Evolutionary conservation across 2,888 invertebrate species (phyloP).

Genomic region (Charanyca ferruginea): DNA sequence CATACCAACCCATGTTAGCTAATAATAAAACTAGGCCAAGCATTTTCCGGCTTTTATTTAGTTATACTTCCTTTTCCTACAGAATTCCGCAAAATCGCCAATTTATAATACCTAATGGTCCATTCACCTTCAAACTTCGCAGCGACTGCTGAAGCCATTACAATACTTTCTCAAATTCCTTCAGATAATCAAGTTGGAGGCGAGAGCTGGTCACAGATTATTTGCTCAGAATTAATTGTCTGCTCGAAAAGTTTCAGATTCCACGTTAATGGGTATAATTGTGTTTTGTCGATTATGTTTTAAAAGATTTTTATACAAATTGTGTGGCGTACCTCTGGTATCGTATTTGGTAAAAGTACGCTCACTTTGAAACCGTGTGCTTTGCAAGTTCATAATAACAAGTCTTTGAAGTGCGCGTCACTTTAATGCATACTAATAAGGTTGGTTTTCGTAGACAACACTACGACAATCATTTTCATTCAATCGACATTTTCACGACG

Average conservation of each 20-base stretch:
- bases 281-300: background rate
- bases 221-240: conserved; percentile 35
- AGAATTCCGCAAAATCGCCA: conserved; percentile 8
- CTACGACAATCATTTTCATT: conserved; percentile 5
- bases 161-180: conserved; percentile 26
- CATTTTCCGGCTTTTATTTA: no score
- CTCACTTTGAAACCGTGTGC: no score
- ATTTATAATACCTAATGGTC: conserved; percentile 8
- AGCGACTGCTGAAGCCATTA: conserved; percentile 14
- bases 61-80: no score
- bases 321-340: no score
- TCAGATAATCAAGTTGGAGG: conserved; percentile 37
- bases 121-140: conserved; percentile 27
- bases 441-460: background rate
- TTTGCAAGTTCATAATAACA: no score
- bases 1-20: no score
- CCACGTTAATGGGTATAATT: background rate
- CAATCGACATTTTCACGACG: conserved; percentile 1
- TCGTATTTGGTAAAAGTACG: no score
- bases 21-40: no score
- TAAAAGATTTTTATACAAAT: background rate
- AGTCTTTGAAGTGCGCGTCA: no score
- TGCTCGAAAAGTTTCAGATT: background rate
- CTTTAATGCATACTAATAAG: no score
- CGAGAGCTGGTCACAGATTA: conserved; percentile 23